These are phyloP conservation scores for Elegia similella DNA, from an alignment of 2,888 invertebrate genomes.

Conservation along the genomic window DNA sequence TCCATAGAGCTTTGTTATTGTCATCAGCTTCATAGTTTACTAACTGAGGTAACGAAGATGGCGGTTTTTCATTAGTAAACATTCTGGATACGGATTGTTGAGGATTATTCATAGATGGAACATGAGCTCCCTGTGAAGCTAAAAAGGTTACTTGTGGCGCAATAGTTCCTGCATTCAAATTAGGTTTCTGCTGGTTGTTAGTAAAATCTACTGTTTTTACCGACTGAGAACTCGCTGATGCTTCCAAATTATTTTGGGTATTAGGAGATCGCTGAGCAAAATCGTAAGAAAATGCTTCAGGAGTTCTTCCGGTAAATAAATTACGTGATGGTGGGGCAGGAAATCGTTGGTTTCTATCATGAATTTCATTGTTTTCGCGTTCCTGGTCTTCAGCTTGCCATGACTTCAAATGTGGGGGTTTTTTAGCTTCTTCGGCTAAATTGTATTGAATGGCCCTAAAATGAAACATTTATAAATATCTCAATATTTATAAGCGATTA, in stretches of 20 bases:
- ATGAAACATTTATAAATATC: slow-evolving; percentile 18
- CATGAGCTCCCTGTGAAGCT: slow-evolving; percentile 72
- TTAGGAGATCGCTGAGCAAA: slow-evolving; percentile 47
- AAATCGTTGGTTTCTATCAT: slow-evolving; percentile 43
- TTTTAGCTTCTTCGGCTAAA: slow-evolving; percentile 72
- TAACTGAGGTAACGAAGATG: slow-evolving; percentile 56
- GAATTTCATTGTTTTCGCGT: slow-evolving; percentile 44
- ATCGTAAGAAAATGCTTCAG: slow-evolving; percentile 73
- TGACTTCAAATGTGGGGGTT: slow-evolving; percentile 57
- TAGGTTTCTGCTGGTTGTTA: slow-evolving; percentile 54
- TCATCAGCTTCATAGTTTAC: slow-evolving; percentile 71
- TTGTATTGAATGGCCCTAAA: slow-evolving; percentile 72
- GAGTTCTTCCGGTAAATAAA: slow-evolving; percentile 70
- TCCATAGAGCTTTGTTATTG: slow-evolving; percentile 65
- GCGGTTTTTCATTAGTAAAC: slow-evolving; percentile 57
- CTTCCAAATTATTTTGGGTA: slow-evolving; percentile 54
- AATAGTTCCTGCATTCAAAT: slow-evolving; percentile 55
- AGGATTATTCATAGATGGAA: slow-evolving; percentile 50
- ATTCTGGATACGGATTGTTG: slow-evolving; percentile 55
- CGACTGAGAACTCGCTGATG: slow-evolving; percentile 58
- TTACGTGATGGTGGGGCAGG: slow-evolving; percentile 43
- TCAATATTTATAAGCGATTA: slow-evolving; percentile 4
- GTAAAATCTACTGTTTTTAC: slow-evolving; percentile 53
- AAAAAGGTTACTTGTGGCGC: slow-evolving; percentile 74
- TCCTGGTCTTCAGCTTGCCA: slow-evolving; percentile 60